These are phyloP conservation scores for Pteromalus puparum DNA, from an alignment of 1,140 invertebrate species.

Conservation along the genomic window DNA sequence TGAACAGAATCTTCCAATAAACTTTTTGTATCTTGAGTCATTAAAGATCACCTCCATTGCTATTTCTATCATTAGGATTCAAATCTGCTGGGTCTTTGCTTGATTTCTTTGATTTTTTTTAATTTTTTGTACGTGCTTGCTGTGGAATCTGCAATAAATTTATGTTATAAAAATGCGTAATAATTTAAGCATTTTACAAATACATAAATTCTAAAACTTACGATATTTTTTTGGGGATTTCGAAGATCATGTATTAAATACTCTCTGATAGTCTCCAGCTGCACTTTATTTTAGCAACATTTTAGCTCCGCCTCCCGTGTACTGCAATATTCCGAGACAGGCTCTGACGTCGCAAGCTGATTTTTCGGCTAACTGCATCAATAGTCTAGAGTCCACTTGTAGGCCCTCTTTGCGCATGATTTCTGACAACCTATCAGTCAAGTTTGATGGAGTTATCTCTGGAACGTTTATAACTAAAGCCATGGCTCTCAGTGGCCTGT, in stretches of 20 bases:
- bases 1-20: not conserved
- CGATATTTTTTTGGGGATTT: constrained; percentile 26
- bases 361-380: constrained; percentile 87
- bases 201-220: not conserved
- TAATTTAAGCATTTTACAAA: not conserved
- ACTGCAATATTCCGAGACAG: constrained; percentile 91
- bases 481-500: constrained; percentile 63
- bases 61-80: not conserved
- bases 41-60: not conserved
- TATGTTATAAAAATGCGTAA: not conserved
- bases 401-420: constrained; percentile 83
- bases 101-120: not conserved
- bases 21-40: constrained; percentile 8
- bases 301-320: constrained; percentile 75
- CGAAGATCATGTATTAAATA: constrained; percentile 39
- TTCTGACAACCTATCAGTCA: constrained; percentile 82
- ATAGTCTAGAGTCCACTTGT: constrained; percentile 82
- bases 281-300: constrained; percentile 47
- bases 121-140: not conserved
- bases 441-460: constrained; percentile 68
- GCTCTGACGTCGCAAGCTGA: constrained; percentile 91
- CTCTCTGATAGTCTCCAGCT: constrained; percentile 20
- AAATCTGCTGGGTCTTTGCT: not conserved
- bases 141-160: not conserved
- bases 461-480: constrained; percentile 69